Evolutionary conservation across 2,888 invertebrate species (phyloP).

Genomic region (Chelonus formosanus): DNA sequence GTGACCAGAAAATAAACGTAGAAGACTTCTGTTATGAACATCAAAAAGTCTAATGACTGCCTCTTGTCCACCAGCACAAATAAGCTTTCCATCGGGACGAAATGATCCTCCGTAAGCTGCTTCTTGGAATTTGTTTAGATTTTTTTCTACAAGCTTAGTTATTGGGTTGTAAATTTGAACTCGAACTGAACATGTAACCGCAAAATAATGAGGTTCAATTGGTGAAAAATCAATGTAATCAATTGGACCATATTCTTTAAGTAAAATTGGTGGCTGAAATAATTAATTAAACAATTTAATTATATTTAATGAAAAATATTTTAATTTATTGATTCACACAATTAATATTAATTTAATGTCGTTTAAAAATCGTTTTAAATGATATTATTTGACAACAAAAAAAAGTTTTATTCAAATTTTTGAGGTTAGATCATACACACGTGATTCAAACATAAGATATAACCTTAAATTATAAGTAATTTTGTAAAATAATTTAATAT

Average conservation of each 20-base stretch:
- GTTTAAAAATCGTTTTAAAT: too few species aligned
- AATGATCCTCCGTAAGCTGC: constrained; percentile 87
- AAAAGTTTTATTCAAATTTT: constrained; percentile 9
- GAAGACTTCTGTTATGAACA: constrained; percentile 80
- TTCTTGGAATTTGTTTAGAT: constrained; percentile 83
- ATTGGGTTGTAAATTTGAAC: constrained; percentile 88
- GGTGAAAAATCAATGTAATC: constrained; percentile 92
- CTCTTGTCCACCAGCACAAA: constrained; percentile 92
- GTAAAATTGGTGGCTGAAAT: constrained; percentile 79
- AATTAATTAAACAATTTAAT: too few species aligned
- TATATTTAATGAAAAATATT: too few species aligned
- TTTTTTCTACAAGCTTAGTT: constrained; percentile 82
- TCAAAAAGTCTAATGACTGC: constrained; percentile 88
- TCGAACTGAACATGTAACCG: constrained; percentile 90
- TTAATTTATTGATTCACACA: too few species aligned
- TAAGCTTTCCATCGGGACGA: constrained; percentile 80
- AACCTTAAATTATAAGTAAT: not conserved
- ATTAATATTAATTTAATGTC: too few species aligned
- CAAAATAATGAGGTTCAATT: constrained; percentile 88
- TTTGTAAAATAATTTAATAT: not conserved
- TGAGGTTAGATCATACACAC: constrained; percentile 47
- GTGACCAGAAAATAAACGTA: constrained; percentile 88
- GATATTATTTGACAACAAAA: not conserved
- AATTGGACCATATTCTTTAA: constrained; percentile 93
- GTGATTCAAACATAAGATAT: constrained; percentile 21